Conservation (phyloP, 1,140 invertebrate genomes). For the Lineus longissimus region DNA sequence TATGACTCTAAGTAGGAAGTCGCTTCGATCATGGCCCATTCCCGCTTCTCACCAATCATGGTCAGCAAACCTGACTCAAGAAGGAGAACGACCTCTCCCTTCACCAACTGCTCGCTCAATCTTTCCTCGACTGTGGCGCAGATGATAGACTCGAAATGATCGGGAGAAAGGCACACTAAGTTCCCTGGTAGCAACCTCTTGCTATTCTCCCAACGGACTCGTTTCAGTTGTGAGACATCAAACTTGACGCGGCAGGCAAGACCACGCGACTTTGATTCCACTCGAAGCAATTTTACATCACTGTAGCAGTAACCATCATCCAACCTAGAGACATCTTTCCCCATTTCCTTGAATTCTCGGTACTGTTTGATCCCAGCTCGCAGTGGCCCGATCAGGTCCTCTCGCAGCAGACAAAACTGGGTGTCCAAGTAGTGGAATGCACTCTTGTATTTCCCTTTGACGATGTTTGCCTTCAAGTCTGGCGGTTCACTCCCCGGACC, state of each 20-base stretch:
- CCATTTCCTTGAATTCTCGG: slow-evolving; percentile 9
- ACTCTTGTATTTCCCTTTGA: slow-evolving; percentile 59
- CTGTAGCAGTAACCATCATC: slow-evolving; percentile 15
- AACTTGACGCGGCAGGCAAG: slow-evolving; percentile 22
- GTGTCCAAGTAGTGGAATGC: slow-evolving; percentile 69
- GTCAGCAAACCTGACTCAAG: background rate
- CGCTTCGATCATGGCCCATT: slow-evolving; percentile 43
- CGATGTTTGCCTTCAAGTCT: slow-evolving; percentile 61
- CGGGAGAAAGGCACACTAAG: slow-evolving; percentile 63
- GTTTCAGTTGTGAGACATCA: slow-evolving; percentile 8
- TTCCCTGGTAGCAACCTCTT: slow-evolving; percentile 66
- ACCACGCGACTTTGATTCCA: slow-evolving; percentile 10
- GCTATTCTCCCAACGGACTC: slow-evolving; percentile 33
- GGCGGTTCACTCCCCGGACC: too few species aligned
- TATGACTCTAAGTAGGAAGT: slow-evolving; percentile 52
- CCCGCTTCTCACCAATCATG: background rate
- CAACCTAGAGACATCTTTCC: background rate
- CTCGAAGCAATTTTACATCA: slow-evolving; percentile 11
- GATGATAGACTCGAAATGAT: slow-evolving; percentile 63
- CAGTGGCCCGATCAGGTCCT: slow-evolving; percentile 58
- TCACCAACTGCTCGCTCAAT: slow-evolving; percentile 45
- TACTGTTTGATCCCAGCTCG: slow-evolving; percentile 40
- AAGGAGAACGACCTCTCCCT: slow-evolving; percentile 55
- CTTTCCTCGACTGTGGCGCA: slow-evolving; percentile 63
- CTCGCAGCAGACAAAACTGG: slow-evolving; percentile 69